A percentile compares a stretch with the other conserved stretches of the same genome.
phyloP scores from a whole-genome alignment of 2,113 vertebrate species.

The Hippoglossus stenolepis region DNA sequence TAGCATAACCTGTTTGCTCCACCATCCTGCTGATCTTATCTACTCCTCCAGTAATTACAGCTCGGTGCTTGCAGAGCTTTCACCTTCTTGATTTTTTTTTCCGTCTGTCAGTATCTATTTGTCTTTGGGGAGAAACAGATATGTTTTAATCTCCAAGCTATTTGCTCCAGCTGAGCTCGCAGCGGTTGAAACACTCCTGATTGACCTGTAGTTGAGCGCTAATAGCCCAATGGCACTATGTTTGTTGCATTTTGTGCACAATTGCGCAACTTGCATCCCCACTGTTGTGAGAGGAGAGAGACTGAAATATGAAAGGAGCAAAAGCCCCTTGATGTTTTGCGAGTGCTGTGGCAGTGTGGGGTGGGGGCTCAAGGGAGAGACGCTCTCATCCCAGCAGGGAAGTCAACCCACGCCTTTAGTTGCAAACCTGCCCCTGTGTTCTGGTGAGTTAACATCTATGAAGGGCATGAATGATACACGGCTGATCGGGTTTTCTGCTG shows the following conservation, averaged over 20 bases:
- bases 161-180: slow-evolving; percentile 60
- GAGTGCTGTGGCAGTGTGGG: slow-evolving; percentile 60
- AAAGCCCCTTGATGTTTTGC: slow-evolving; percentile 68
- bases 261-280: slow-evolving; percentile 18
- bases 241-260: slow-evolving; percentile 45
- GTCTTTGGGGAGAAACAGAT: slow-evolving; percentile 44
- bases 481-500: slow-evolving; percentile 46
- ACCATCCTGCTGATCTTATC: slow-evolving; percentile 35
- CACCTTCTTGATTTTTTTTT: slow-evolving; percentile 24
- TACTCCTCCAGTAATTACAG: slow-evolving; percentile 39
- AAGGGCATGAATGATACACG: slow-evolving; percentile 49
- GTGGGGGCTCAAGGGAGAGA: slow-evolving; percentile 68
- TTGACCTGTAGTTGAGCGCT: slow-evolving; percentile 64
- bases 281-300: slow-evolving; percentile 18
- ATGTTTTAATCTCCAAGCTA: slow-evolving; percentile 55
- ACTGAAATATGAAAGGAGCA: slow-evolving; percentile 45
- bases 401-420: slow-evolving; percentile 48
- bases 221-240: slow-evolving; percentile 54
- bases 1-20: slow-evolving; percentile 18
- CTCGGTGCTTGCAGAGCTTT: slow-evolving; percentile 12
- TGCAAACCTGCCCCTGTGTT: slow-evolving; percentile 42
- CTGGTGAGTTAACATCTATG: slow-evolving; percentile 53
- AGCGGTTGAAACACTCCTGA: slow-evolving; percentile 55
- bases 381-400: slow-evolving; percentile 64
- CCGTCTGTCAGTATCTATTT: slow-evolving; percentile 44